Evolutionary conservation across 2,113 vertebrate species (phyloP).

Genomic region (Toxostoma redivivum): DNA sequence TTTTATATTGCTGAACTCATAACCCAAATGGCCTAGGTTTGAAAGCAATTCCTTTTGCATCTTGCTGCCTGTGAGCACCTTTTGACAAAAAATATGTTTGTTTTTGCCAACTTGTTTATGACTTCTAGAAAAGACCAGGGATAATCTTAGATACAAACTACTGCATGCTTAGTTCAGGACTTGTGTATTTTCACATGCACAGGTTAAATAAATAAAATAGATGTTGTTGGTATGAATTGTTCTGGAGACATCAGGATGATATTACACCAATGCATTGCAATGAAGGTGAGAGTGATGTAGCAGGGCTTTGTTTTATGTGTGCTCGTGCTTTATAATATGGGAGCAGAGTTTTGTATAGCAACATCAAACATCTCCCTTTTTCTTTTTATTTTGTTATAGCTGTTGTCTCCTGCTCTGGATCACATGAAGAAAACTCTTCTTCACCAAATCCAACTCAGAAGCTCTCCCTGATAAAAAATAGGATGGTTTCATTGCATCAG

Average conservation of each 20-base stretch:
- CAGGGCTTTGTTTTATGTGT: neutral
- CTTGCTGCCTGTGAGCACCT: neutral
- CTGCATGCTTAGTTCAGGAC: neutral
- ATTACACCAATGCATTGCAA: neutral
- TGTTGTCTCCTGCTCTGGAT: neutral
- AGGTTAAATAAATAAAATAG: neutral
- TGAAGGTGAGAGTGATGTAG: neutral
- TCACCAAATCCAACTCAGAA: conserved; percentile 2
- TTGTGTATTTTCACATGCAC: neutral
- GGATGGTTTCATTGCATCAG: conserved; percentile 3
- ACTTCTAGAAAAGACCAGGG: neutral
- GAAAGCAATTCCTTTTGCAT: neutral
- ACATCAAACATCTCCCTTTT: neutral
- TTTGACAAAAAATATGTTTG: neutral
- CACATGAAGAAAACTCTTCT: conserved; percentile 12
- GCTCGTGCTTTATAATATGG: neutral
- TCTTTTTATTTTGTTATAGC: conserved; percentile 24
- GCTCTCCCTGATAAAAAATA: neutral
- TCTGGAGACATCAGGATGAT: neutral
- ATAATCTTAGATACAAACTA: neutral
- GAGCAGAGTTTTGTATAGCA: neutral
- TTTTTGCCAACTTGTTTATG: neutral
- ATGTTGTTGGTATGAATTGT: neutral
- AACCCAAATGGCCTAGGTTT: neutral
- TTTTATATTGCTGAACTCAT: neutral